Evolutionary conservation across 1,140 invertebrate genomes (phyloP).

Genomic region (Ceratosolen solmsi): DNA sequence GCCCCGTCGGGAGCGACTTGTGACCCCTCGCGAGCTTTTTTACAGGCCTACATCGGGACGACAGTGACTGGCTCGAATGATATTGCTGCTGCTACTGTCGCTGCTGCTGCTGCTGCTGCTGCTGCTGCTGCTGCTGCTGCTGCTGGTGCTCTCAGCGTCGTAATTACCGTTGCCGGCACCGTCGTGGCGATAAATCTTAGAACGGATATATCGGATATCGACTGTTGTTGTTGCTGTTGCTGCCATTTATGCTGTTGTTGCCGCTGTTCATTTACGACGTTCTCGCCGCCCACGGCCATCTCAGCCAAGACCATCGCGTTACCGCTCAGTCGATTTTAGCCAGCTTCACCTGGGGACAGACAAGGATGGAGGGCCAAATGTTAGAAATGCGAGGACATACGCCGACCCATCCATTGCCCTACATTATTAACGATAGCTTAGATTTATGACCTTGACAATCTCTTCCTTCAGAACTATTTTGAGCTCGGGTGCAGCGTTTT

Average conservation of each 20-base stretch:
- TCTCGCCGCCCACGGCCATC: not conserved
- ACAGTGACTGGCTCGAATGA: slow-evolving; percentile 35
- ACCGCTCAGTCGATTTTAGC: not conserved
- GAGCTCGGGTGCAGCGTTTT: no score
- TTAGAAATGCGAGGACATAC: not conserved
- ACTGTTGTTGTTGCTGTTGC: not conserved
- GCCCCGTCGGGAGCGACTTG: not conserved
- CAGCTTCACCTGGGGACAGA: not conserved
- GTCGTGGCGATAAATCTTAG: not conserved
- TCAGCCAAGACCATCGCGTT: slow-evolving; percentile 14
- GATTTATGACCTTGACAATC: slow-evolving; percentile 29
- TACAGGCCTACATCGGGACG: slow-evolving; percentile 59
- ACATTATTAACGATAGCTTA: slow-evolving; percentile 1
- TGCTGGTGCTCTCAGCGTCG: slow-evolving; percentile 16
- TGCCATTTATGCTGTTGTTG: slow-evolving; percentile 12
- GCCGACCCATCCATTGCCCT: not conserved
- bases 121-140: slow-evolving; percentile 38
- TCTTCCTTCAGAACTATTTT: not conserved
- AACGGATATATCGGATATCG: not conserved
- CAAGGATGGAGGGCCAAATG: not conserved
- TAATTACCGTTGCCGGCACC: slow-evolving; percentile 32
- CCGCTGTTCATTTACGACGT: not conserved
- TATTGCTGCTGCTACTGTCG: not conserved
- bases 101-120: slow-evolving; percentile 9
- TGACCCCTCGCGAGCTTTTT: not conserved